Evolutionary conservation across 2,888 invertebrate species (phyloP).

Genomic region (Mesorhabditis belari): DNA sequence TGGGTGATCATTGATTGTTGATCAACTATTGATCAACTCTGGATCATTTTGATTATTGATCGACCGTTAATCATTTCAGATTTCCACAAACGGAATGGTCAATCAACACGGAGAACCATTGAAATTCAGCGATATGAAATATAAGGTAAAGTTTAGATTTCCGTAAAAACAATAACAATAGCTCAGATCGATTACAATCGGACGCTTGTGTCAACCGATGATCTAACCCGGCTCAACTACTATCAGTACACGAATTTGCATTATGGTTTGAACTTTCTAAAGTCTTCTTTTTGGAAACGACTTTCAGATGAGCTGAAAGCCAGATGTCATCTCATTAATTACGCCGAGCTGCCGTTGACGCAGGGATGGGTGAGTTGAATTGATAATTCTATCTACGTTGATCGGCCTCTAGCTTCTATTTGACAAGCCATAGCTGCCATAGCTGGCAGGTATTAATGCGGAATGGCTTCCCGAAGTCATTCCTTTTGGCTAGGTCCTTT

Average conservation of each 20-base stretch:
- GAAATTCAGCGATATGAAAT: not conserved
- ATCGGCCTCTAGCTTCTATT: too few species aligned
- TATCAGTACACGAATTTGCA: not conserved
- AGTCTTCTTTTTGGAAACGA: not conserved
- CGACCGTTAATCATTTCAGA: not conserved
- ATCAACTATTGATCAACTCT: too few species aligned
- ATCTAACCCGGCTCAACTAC: not conserved
- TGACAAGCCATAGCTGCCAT: too few species aligned
- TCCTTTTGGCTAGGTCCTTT: too few species aligned
- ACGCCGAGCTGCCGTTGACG: not conserved
- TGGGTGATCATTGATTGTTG: too few species aligned
- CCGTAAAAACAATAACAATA: too few species aligned
- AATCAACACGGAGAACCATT: not conserved
- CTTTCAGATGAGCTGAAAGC: not conserved
- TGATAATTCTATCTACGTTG: not conserved
- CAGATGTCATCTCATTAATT: conserved; percentile 5
- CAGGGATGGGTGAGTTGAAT: not conserved
- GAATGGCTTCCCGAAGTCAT: too few species aligned
- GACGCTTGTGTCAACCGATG: not conserved
- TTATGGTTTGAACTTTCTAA: not conserved
- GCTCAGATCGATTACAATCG: not conserved
- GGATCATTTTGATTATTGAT: too few species aligned
- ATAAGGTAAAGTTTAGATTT: not conserved
- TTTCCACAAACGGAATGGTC: not conserved
- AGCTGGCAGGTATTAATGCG: too few species aligned